Evolutionary conservation across 2,113 vertebrate species (phyloP), one percentile per base, ranked within the genome.

Genomic region (Morone saxatilis): DNA sequence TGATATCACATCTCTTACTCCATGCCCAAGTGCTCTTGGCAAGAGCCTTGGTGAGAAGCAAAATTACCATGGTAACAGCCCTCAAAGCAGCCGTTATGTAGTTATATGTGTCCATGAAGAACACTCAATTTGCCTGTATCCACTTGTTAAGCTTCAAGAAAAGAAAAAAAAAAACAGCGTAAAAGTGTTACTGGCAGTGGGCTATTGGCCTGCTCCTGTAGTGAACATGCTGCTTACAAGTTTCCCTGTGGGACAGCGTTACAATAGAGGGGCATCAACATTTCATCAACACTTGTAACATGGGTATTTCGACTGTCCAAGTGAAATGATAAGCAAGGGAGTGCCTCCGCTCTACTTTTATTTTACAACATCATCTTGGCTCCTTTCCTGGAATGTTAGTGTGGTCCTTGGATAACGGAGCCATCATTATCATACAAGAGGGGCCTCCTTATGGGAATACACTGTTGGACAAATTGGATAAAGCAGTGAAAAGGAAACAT

Each of bases 41-140:
- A 67, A 80, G 31, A 78, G 72, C 61, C 65, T 80, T 83, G 40
- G 41, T 71, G 43, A 72, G 41, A 78, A 66, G 76, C 47, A 59
- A 71, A 67, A 80, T 93, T 74, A 71, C 83, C 86, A 93, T 91
- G 88, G 89, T 40, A 86, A 91, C 89, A 79, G 71, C 73, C 81
- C 81, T 80, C 71, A 57, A 43, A 75, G 74, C 76, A 78, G 40
- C 38, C 3, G 20, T 83, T 85, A 68, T 71, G 40, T 68, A 69
- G 72, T 81, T 78, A 75, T 75, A 43, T 78, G 43, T 63, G 80
- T 76, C 62, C 57, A 53, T 84, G 41, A 78, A 84, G 63, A 84
- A 81, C 45, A 83, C 65, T 78, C 22, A 51, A 47, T 89, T 81
- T 68, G 69, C 41, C 22, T 3, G 13, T 45, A 71, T 68, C 38